phyloP scores from a whole-genome alignment of 2,888 invertebrate genomes.

The Ashinkailepas kermadecensis region DNA sequence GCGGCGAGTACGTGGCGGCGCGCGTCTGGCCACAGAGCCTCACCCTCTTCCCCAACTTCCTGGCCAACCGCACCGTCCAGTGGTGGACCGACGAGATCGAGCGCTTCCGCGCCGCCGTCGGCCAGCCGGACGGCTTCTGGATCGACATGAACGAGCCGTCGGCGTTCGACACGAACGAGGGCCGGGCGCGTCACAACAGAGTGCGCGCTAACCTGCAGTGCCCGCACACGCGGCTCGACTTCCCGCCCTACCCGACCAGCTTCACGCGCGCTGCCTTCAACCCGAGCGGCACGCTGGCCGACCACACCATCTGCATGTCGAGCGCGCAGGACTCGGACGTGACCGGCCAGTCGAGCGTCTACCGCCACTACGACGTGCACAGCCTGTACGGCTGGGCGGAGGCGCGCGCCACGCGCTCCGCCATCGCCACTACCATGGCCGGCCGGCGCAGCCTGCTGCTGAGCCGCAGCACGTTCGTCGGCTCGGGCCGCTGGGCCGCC shows the following conservation, averaged over 20 bases:
- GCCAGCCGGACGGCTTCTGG: slow-evolving; percentile 64
- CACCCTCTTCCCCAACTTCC: slow-evolving; percentile 36
- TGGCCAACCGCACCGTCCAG: slow-evolving; percentile 32
- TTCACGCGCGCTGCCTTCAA: background rate
- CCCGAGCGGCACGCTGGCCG: slow-evolving; percentile 26
- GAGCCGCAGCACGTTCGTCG: slow-evolving; percentile 34
- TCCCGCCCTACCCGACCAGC: slow-evolving; percentile 53
- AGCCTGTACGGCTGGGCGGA: slow-evolving; percentile 38
- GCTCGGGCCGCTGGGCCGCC: slow-evolving; percentile 52
- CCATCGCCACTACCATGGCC: slow-evolving; percentile 24
- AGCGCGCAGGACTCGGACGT: slow-evolving; percentile 35
- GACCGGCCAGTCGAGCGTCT: background rate
- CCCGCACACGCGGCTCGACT: slow-evolving; percentile 51
- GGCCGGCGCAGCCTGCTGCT: slow-evolving; percentile 31
- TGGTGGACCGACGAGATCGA: slow-evolving; percentile 36
- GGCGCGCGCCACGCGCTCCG: slow-evolving; percentile 34
- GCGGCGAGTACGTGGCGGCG: slow-evolving; percentile 31
- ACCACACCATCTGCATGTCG: slow-evolving; percentile 33
- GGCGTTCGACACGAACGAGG: slow-evolving; percentile 51
- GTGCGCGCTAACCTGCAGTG: slow-evolving; percentile 41
- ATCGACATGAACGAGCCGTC: slow-evolving; percentile 88
- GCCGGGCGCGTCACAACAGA: background rate
- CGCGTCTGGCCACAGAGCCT: slow-evolving; percentile 31
- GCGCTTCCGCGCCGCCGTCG: slow-evolving; percentile 30
- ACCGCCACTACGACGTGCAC: slow-evolving; percentile 39